These are phyloP conservation scores for Ageneiosus marmoratus DNA, from an alignment of 2,113 vertebrate genomes.

Conservation along the genomic window DNA sequence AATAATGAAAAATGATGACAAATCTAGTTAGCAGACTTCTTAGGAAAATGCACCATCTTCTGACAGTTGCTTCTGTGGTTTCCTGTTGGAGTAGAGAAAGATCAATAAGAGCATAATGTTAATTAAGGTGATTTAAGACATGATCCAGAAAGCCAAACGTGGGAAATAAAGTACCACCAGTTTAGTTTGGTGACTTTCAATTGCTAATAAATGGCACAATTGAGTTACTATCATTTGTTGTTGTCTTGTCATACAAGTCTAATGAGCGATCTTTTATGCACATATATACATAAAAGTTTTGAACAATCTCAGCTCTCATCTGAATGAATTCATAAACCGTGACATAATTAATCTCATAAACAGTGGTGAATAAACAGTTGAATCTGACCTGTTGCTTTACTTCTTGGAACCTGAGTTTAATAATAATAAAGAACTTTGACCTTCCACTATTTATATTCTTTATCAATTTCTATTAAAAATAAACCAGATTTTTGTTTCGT, in stretches of 20 bases:
- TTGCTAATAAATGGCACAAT: neutral
- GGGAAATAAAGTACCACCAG: neutral
- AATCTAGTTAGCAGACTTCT: neutral
- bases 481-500: conserved; percentile 17
- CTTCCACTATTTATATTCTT: conserved; percentile 11
- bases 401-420: neutral
- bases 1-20: neutral
- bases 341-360: no score
- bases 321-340: neutral
- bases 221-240: neutral
- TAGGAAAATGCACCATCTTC: conserved; percentile 25
- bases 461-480: conserved; percentile 24
- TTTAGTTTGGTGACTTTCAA: neutral
- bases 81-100: conserved; percentile 7
- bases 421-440: neutral
- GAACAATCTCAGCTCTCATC: neutral
- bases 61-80: neutral
- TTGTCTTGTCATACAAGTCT: neutral
- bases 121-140: neutral
- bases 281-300: neutral
- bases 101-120: neutral
- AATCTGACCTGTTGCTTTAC: no score
- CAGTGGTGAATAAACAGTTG: no score
- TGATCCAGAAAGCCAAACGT: neutral
- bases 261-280: neutral